phyloP scores from a whole-genome alignment of 2,113 vertebrate species.

The Silurus glanis region DNA sequence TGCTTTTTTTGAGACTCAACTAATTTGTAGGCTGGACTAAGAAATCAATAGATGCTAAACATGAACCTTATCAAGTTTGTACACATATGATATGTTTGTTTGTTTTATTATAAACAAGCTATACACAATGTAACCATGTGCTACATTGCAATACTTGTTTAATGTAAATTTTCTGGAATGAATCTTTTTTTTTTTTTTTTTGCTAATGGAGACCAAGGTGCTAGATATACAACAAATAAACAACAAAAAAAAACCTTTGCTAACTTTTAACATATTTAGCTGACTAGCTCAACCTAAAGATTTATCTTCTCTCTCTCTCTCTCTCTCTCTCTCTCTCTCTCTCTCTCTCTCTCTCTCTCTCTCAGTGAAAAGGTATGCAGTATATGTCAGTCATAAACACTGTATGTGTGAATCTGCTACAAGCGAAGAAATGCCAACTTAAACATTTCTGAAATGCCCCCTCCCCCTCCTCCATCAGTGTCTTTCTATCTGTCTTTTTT shows the following conservation, averaged over 20 bases:
- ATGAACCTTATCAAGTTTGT: background rate
- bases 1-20: background rate
- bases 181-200: background rate
- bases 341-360: background rate
- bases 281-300: background rate
- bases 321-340: background rate
- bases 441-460: constrained; percentile 3
- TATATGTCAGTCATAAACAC: background rate
- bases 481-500: background rate
- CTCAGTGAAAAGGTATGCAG: background rate
- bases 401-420: background rate
- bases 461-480: background rate
- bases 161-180: background rate
- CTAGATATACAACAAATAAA: background rate
- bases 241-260: background rate
- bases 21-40: background rate
- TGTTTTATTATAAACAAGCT: background rate
- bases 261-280: background rate
- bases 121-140: background rate
- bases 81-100: background rate
- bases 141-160: background rate
- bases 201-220: background rate
- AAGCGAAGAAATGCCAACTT: background rate
- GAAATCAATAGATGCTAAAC: background rate
- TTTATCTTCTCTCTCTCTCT: background rate